Evolutionary conservation across 2,888 invertebrate genomes (phyloP), one percentile per base, ranked within the genome.

Genomic region (Julus scandinavius): DNA sequence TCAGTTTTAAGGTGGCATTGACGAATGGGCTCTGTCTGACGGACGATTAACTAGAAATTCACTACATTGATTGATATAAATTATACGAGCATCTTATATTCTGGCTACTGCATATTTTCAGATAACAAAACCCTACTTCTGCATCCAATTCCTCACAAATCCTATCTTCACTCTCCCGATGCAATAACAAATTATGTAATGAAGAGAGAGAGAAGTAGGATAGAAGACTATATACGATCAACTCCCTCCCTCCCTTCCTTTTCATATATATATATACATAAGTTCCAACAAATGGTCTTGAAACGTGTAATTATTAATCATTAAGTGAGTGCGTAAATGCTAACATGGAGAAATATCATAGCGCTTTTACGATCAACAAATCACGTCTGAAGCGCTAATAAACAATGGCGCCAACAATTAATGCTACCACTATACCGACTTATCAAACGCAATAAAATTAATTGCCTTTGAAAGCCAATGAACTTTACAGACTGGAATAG

Each of bases 331-430:
- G 15, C 15, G 11, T 58, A 15, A 11, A 58, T 58, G 15, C 15
- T 58, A 58, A 58, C 58, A 15, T 17, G 11, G 11, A 17, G 58
- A 15, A 15, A 58, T 15, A 58, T 58, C 58, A 58, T 58, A 11
- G 11, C 58, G 15, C 15, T 15, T 15, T 58, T 58, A 58, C 58
- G 58, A 58, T 58, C 58, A 58, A 58, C 58, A 58, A 58, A 58
- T 58, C 58, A 58, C 58, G 11, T 11, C 58, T 58, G 58, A 58
- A 58, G 15, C 58, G 58, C 58, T 58, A 58, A 58, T 58, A 58
- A 58, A 58, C 58, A 58, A 58, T 58, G 58, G 58, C 58, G 58
- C 58, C 58, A 58, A 58, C 58, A 58, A 58, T 58, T 58, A 58
- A 58, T 58, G 58, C 58, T 58, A 5, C 15, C 15, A 15, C 58